Evolutionary conservation across 2,888 invertebrate genomes (phyloP).

Genomic region (Himalopsyche tibetana): DNA sequence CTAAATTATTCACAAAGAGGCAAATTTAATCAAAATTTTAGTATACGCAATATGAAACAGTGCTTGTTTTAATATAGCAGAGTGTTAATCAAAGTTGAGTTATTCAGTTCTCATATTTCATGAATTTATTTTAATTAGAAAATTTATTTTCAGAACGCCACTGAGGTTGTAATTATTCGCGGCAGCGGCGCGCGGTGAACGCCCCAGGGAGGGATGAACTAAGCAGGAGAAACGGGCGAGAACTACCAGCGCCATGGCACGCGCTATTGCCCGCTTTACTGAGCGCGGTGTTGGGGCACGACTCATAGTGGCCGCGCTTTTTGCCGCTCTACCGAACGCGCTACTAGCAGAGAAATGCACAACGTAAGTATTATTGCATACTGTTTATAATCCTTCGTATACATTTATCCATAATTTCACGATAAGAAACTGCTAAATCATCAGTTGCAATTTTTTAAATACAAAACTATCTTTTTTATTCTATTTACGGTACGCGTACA

Average conservation of each 20-base stretch:
- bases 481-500: too few species aligned
- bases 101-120: constrained; percentile 30
- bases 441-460: too few species aligned
- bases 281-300: not conserved
- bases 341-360: constrained; percentile 73
- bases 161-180: constrained; percentile 8
- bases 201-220: constrained; percentile 28
- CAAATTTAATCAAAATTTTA: constrained; percentile 21
- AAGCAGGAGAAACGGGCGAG: not conserved
- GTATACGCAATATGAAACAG: not conserved
- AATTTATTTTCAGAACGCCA: constrained; percentile 20
- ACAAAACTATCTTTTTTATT: too few species aligned
- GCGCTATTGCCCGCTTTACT: constrained; percentile 9
- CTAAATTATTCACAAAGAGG: not conserved
- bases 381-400: too few species aligned
- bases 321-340: constrained; percentile 68
- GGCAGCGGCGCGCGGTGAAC: constrained; percentile 10
- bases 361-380: constrained; percentile 71
- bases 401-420: too few species aligned
- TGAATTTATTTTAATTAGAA: constrained; percentile 30
- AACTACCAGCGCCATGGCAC: not conserved
- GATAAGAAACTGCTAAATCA: too few species aligned
- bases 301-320: constrained; percentile 68
- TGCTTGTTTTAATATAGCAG: not conserved
- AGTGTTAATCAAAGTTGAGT: constrained; percentile 30